Evolutionary conservation across 2,113 vertebrate species (phyloP), one percentile per base, ranked within the genome.

Genomic region (Chroicocephalus ridibundus): DNA sequence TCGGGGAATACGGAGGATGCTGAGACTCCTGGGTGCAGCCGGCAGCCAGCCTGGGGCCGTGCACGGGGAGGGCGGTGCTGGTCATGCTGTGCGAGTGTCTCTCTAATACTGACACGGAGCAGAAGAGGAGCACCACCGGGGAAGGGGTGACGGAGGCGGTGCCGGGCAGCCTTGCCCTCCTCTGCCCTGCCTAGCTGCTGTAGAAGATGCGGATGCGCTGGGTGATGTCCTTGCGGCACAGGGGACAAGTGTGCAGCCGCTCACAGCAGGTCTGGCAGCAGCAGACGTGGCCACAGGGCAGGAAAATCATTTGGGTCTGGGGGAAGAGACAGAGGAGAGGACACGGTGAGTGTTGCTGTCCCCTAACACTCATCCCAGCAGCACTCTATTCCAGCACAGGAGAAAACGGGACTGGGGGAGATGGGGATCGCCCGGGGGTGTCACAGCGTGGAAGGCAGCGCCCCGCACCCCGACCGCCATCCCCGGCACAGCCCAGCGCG

Each of bases 211-310:
- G 99, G 49, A 99, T 81, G 42, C 98, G 97, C 97, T 99, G 99
- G 2, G 96, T 18, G 65, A 99, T 97, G 77, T 93, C 95, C 93
- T 92, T 92, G 65, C 99, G 99, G 97, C 99, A 99, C 93, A 99
- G 98, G 0, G 99, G 99, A 65, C 99, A 99, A 29, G 93, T 95
- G 62, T 51, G 98, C 92, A 99, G 97, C 4, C 96, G 98, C 8
- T 97, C 95, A 20, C 98, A 99, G 97, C 99, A 99, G 25, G 87
- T 91, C 94, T 97, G 98, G 94, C 99, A 99, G 96, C 99, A 99
- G 98, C 99, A 99, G 27, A 99, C 99, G 0, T 99, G 99, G 54
- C 99, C 99, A 6, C 99, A 99, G 24, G 98, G 98, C 97, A 99
- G 98, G 97, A 99, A 99, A 97, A 99, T 97, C 80, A 98, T 95